phyloP scores from a whole-genome alignment of 2,797 vertebrate genomes.

The Epinephelus coioides region DNA sequence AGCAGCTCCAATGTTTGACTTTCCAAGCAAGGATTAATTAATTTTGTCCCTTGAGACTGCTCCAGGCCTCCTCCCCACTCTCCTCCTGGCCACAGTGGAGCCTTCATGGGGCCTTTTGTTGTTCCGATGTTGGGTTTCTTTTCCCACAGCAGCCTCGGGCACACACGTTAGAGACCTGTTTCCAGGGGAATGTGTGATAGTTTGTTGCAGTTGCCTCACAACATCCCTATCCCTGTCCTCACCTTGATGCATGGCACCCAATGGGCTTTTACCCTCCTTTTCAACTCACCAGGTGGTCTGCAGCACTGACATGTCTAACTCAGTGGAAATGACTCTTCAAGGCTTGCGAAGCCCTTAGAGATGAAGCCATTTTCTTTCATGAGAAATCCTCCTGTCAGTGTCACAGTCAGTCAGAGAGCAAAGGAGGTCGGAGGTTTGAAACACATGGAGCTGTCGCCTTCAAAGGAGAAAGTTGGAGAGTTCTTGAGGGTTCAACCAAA shows the following conservation, averaged over 20 bases:
- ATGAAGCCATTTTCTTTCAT: constrained; percentile 65
- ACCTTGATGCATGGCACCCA: constrained; percentile 40
- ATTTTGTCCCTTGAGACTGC: constrained; percentile 26
- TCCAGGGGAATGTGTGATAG: constrained; percentile 28
- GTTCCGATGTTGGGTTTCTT: constrained; percentile 30
- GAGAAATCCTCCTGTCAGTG: constrained; percentile 60
- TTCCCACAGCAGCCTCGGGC: constrained; percentile 36
- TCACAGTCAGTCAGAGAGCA: constrained; percentile 58
- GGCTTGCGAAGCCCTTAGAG: constrained; percentile 58
- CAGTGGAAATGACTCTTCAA: constrained; percentile 74
- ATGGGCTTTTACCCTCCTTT: constrained; percentile 65
- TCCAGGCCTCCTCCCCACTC: constrained; percentile 15
- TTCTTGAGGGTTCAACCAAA: constrained; percentile 40
- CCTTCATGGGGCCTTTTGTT: constrained; percentile 26
- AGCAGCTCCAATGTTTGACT: constrained; percentile 41
- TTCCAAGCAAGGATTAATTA: constrained; percentile 43
- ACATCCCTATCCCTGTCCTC: constrained; percentile 44
- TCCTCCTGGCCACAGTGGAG: constrained; percentile 9
- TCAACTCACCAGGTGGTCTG: constrained; percentile 66
- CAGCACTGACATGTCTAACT: constrained; percentile 64
- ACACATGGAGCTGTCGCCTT: constrained; percentile 54
- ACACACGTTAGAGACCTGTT: constrained; percentile 18
- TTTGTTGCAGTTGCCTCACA: constrained; percentile 37
- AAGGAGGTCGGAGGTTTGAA: constrained; percentile 39
- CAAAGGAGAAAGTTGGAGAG: constrained; percentile 59